Evolutionary conservation across 1,140 invertebrate genomes (phyloP), one percentile per base, ranked within the genome.

Genomic region (Onthophagus taurus): DNA sequence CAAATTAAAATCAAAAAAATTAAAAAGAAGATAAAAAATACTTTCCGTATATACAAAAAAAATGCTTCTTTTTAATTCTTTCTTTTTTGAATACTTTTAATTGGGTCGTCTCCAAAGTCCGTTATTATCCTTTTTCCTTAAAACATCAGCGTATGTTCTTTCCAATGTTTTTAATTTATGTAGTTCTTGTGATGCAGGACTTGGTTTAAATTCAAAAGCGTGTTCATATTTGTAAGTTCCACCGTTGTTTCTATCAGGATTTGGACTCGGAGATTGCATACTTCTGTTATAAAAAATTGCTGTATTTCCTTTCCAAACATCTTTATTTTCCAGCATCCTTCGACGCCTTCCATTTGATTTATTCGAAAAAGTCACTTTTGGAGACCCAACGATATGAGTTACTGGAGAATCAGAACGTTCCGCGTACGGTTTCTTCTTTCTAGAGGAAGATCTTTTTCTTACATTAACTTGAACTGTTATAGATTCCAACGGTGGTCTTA

Each of bases 111-210:
- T 20, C 35, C 35, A 37, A 2, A 13, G 2, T 23, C 19, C 9
- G 30, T 57, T 62, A 13, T 49, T 68, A 51, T 82, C 80, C 29
- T 78, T 76, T 58, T 78, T 78, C 36, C 82, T 73, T 8, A 90
- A 65, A 3, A 80, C 85, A 61, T 89, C 85, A 0, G 85, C 85
- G 58, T 89, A 90, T 3, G 84, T 84, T 56, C 83, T 74, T 51
- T 90, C 85, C 18, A 90, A 64, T 50, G 80, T 77, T 59, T 81
- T 81, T 31, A 90, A 64, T 53, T 82, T 83, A 48, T 85, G 80
- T 7, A 89, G 76, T 49, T 88, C 84, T 53, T 85, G 81, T 0
- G 83, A 85, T 3, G 84, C 83, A 7, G 76, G 74, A 60, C 81
- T 83, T 13, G 80, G 76, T 54, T 79, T 80, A 50, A 76, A 80